phyloP scores from a whole-genome alignment of 2,888 invertebrate species.

The Phrixothrix hirtus region DNA sequence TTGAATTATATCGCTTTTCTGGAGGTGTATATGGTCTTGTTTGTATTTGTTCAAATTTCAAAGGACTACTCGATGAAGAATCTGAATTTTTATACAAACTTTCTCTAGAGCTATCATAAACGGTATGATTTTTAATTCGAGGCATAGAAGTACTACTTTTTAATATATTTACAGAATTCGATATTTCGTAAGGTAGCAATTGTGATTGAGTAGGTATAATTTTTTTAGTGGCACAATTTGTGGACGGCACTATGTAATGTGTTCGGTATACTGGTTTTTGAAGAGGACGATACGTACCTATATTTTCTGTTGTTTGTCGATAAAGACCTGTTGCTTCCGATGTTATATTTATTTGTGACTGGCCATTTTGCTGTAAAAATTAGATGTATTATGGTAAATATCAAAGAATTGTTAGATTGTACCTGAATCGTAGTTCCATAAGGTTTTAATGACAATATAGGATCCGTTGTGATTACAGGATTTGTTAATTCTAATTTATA shows the following conservation, averaged over 20 bases:
- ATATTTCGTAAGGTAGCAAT: conserved; percentile 14
- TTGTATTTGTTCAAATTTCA: conserved; percentile 16
- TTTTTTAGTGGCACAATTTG: conserved; percentile 51
- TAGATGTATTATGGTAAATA: conserved; percentile 1
- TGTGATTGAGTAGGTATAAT: conserved; percentile 42
- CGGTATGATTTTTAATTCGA: conserved; percentile 18
- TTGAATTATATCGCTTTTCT: conserved; percentile 51
- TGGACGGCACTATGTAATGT: conserved; percentile 51
- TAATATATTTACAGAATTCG: conserved; percentile 9
- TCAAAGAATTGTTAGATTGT: conserved; percentile 13
- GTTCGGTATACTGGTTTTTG: conserved; percentile 50
- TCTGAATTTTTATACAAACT: conserved; percentile 19
- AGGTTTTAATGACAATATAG: conserved; percentile 61
- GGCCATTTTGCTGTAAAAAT: conserved; percentile 46
- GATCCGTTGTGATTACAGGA: conserved; percentile 53
- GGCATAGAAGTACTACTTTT: conserved; percentile 22
- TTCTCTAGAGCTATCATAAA: conserved; percentile 15
- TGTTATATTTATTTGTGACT: conserved; percentile 44
- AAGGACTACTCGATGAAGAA: conserved; percentile 14
- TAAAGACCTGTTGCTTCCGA: conserved; percentile 50
- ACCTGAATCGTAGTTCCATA: conserved; percentile 61
- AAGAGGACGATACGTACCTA: conserved; percentile 55
- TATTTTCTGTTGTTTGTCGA: conserved; percentile 54
- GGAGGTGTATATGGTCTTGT: conserved; percentile 49
- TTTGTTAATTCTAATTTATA: conserved; percentile 64